Evolutionary conservation across 2,888 invertebrate species (phyloP), one percentile per base, ranked within the genome.

Genomic region (Halocaridina rubra): DNA sequence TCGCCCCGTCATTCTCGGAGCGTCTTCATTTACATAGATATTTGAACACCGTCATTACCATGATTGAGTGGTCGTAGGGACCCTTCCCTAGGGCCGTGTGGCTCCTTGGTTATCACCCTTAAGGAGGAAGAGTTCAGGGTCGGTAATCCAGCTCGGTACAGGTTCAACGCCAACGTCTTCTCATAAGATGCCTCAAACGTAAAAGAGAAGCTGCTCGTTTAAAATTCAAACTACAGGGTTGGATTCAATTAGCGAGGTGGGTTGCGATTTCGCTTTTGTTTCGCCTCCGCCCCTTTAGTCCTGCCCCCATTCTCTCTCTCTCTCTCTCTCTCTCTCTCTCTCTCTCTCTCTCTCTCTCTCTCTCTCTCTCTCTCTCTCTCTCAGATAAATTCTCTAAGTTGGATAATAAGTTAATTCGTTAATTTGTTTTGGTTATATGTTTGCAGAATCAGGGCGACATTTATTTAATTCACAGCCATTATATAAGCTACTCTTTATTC

Each of bases 11-110:
- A 82, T 76, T 82, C 81, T 77, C 81, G 32, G 39, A 75, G 77
- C 72, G 81, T 82, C 81, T 82, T 82, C 81, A 82, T 82, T 82
- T 82, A 82, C 81, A 82, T 82, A 82, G 77, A 82, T 82, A 82
- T 82, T 82, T 77, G 81, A 82, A 69, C 77, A 76, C 77, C 57
- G 59, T 71, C 71, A 82, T 82, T 82, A 82, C 77, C 71, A 59
- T 57, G 33, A 77, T 76, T 53, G 75, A 46, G 24, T 5, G 22
- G 19, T 30, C 75, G n/a, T 30, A 76, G 33, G 19, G 81, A 7
- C 76, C 74, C 22, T 61, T 53, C n/a, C 39, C 29, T 24, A 22
- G n/a, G 13, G 22, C 5, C 7, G 7, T 8, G 32, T 27, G 33
- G 32, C 2, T 33, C 1, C 24, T 24, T n/a, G 5, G 33, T 27